Percentiles rank a stretch among this genome's conserved stretches.
These are phyloP conservation scores for Ctenicera cuprea DNA, from an alignment of 2,888 invertebrate species.

Conservation along the genomic window DNA sequence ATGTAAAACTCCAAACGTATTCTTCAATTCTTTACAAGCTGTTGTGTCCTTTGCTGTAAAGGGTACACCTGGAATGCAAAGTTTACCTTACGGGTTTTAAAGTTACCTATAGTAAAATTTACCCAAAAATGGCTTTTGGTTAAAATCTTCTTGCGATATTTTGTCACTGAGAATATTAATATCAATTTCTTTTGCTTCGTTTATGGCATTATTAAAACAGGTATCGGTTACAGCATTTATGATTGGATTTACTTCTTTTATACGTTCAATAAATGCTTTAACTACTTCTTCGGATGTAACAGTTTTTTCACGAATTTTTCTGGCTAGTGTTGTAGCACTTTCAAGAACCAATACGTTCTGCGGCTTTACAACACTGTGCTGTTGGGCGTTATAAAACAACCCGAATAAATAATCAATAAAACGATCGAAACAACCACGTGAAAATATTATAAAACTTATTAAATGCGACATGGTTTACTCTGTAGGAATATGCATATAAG, in stretches of 20 bases:
- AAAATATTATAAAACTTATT: slow-evolving; percentile 63
- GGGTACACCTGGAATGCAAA: slow-evolving; percentile 82
- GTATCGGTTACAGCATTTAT: slow-evolving; percentile 91
- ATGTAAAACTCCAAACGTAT: slow-evolving; percentile 80
- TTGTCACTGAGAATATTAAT: slow-evolving; percentile 76
- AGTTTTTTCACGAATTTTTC: slow-evolving; percentile 79
- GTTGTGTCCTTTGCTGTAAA: slow-evolving; percentile 95
- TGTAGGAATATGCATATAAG: too few species aligned
- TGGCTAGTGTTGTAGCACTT: slow-evolving; percentile 81
- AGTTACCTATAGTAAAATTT: not conserved
- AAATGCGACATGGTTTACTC: slow-evolving; percentile 60
- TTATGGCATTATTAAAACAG: slow-evolving; percentile 84
- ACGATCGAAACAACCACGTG: slow-evolving; percentile 74
- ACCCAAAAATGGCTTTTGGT: slow-evolving; percentile 86
- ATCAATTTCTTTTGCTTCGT: slow-evolving; percentile 87
- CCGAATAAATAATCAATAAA: slow-evolving; percentile 72
- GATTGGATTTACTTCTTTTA: slow-evolving; percentile 82
- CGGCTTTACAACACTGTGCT: slow-evolving; percentile 68
- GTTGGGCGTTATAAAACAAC: slow-evolving; percentile 69
- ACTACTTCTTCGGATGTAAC: slow-evolving; percentile 83
- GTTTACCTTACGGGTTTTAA: not conserved
- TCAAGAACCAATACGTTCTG: slow-evolving; percentile 73
- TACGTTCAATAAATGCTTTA: slow-evolving; percentile 84
- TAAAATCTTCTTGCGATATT: slow-evolving; percentile 78
- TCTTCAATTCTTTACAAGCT: slow-evolving; percentile 82